Conservation (phyloP, 2,888 invertebrate genomes). For the Nephrotoma flavescens region DNA sequence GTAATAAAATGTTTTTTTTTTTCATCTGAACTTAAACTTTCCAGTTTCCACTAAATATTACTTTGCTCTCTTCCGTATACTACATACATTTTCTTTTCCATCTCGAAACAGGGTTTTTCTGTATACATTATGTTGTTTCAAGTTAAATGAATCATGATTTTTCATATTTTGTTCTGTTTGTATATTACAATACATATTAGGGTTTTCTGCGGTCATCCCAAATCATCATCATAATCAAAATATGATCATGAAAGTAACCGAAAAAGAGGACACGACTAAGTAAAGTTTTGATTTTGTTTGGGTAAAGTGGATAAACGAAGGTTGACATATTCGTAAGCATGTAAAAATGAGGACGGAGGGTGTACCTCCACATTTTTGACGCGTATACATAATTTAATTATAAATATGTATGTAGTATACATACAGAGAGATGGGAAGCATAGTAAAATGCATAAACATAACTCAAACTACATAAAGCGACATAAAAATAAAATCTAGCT, state of each 20-base stretch:
- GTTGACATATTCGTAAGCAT: not conserved
- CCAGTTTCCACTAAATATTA: slow-evolving; percentile 2
- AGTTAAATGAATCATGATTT: not conserved
- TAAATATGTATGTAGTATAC: not conserved
- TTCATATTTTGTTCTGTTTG: not conserved
- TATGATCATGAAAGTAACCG: not conserved
- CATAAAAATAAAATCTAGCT: not conserved
- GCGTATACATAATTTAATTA: not conserved
- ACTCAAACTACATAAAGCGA: not conserved
- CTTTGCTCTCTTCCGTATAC: not conserved
- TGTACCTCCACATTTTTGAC: not conserved
- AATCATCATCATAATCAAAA: slow-evolving; percentile 2
- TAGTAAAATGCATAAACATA: not conserved
- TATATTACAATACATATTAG: not conserved
- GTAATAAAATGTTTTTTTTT: not conserved
- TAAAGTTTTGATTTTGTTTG: not conserved
- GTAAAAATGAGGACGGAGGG: not conserved
- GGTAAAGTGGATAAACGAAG: not conserved
- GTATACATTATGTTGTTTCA: not conserved
- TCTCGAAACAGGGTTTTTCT: not conserved
- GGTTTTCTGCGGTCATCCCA: slow-evolving; percentile 2
- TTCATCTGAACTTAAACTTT: not conserved
- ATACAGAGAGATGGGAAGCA: not conserved
- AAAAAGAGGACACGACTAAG: not conserved
- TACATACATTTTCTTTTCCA: not conserved